Conservation (phyloP, 2,797 vertebrate species). For the Eremophila alpestris region DNA sequence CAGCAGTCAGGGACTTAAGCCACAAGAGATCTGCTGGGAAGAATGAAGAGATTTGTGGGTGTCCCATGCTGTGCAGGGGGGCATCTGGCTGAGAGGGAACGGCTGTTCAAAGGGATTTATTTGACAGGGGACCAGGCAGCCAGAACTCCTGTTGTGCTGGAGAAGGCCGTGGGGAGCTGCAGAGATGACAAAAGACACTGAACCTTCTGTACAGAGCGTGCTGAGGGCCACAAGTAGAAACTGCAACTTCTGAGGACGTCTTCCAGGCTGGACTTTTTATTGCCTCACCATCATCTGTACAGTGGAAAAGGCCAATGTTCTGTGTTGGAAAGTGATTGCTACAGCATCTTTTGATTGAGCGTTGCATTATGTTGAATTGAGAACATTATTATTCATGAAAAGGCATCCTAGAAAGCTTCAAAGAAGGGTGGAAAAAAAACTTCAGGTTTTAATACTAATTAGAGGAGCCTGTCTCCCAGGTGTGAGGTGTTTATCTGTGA, state of each 20-base stretch:
- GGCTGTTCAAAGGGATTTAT: not conserved
- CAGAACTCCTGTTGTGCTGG: not conserved
- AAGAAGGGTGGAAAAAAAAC: slow-evolving; percentile 54
- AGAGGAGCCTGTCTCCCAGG: slow-evolving; percentile 75
- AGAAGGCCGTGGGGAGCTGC: not conserved
- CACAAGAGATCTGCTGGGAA: not conserved
- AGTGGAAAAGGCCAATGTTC: not conserved
- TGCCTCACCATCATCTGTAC: not conserved
- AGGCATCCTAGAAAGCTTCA: slow-evolving; percentile 70
- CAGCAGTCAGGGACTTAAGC: not conserved
- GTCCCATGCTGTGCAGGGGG: not conserved
- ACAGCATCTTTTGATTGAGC: slow-evolving; percentile 53
- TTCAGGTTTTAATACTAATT: slow-evolving; percentile 78
- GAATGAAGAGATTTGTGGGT: not conserved
- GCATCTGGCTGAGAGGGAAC: not conserved
- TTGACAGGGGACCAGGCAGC: not conserved
- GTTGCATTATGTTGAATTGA: slow-evolving; percentile 44
- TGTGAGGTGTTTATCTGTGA: slow-evolving; percentile 77
- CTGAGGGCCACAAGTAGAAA: not conserved
- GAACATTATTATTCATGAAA: slow-evolving; percentile 72
- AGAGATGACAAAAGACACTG: not conserved
- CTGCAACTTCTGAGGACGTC: not conserved
- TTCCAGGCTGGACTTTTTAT: not conserved
- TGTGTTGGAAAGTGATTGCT: slow-evolving; percentile 14
- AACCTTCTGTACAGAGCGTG: not conserved